These are phyloP conservation scores for Montipora capitata DNA, from an alignment of 92 coral and sea anemone species.

Conservation along the genomic window DNA sequence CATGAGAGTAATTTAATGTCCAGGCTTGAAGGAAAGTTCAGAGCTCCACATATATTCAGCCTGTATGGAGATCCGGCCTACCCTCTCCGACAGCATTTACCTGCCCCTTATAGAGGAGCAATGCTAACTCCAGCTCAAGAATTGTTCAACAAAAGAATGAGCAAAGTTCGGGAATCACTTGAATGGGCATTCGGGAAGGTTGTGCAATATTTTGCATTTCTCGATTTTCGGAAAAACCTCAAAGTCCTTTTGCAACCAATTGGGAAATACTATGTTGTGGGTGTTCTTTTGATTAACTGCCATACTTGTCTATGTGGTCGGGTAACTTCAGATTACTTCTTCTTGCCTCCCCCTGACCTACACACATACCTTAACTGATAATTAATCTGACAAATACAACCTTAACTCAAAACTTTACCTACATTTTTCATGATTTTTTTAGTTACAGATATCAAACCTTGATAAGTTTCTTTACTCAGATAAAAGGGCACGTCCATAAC, in stretches of 20 bases:
- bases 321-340: slow-evolving; percentile 59
- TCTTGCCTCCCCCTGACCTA: slow-evolving; percentile 72
- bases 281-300: slow-evolving; percentile 69
- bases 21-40: slow-evolving; percentile 62
- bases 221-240: slow-evolving; percentile 71
- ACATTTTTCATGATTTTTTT: slow-evolving; percentile 42
- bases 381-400: slow-evolving; percentile 10
- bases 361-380: slow-evolving; percentile 70
- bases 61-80: slow-evolving; percentile 78
- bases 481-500: slow-evolving; percentile 52
- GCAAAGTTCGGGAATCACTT: slow-evolving; percentile 78
- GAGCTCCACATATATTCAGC: slow-evolving; percentile 50
- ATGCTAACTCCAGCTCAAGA: slow-evolving; percentile 58
- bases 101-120: slow-evolving; percentile 74
- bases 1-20: slow-evolving; percentile 57
- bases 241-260: slow-evolving; percentile 76
- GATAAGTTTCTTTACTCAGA: slow-evolving; percentile 39
- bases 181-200: slow-evolving; percentile 79
- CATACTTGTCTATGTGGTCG: slow-evolving; percentile 80
- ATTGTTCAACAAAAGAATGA: slow-evolving; percentile 71
- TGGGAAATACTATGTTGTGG: slow-evolving; percentile 77
- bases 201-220: slow-evolving; percentile 73
- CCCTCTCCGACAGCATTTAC: slow-evolving; percentile 70
- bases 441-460: slow-evolving; percentile 44
- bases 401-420: slow-evolving; percentile 22